Conservation (phyloP, 2,113 vertebrate genomes). For the Abramis brama region DNA sequence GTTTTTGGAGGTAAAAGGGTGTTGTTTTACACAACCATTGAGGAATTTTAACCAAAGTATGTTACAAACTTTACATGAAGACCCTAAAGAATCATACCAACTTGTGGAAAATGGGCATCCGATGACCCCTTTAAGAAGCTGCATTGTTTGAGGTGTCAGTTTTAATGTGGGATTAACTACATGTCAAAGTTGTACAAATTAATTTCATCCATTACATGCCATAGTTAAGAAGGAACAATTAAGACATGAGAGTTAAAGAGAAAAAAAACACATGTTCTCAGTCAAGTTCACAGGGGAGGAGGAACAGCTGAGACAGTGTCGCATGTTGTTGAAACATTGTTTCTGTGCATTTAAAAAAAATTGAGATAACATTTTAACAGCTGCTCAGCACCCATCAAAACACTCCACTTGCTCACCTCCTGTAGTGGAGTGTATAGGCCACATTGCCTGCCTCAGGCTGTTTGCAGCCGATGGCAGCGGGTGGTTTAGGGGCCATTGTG, state of each 20-base stretch:
- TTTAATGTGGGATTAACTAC: background rate
- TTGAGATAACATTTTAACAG: constrained; percentile 75
- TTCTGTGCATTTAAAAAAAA: constrained; percentile 47
- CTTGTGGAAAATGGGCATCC: too few species aligned
- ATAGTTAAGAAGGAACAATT: background rate
- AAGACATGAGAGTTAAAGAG: constrained; percentile 8
- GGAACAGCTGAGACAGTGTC: constrained; percentile 60
- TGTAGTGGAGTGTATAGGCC: constrained; percentile 45
- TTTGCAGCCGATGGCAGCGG: background rate
- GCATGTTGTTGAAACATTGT: constrained; percentile 54
- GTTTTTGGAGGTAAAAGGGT: too few species aligned
- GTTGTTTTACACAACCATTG: too few species aligned
- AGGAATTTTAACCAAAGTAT: too few species aligned
- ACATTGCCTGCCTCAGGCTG: constrained; percentile 27
- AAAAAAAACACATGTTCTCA: constrained; percentile 25
- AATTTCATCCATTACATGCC: constrained; percentile 13
- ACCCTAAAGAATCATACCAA: too few species aligned
- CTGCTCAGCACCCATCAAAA: constrained; percentile 67
- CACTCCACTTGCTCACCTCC: constrained; percentile 52
- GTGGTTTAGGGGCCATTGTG: background rate
- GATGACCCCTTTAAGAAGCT: background rate
- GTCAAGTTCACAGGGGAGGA: constrained; percentile 2
- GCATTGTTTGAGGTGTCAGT: background rate
- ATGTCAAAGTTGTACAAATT: background rate
- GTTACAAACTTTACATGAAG: too few species aligned